A percentile compares a stretch with the other conserved stretches of the same genome.
Conservation (phyloP, 2,797 vertebrate species). For the Borostomias antarcticus region DNA sequence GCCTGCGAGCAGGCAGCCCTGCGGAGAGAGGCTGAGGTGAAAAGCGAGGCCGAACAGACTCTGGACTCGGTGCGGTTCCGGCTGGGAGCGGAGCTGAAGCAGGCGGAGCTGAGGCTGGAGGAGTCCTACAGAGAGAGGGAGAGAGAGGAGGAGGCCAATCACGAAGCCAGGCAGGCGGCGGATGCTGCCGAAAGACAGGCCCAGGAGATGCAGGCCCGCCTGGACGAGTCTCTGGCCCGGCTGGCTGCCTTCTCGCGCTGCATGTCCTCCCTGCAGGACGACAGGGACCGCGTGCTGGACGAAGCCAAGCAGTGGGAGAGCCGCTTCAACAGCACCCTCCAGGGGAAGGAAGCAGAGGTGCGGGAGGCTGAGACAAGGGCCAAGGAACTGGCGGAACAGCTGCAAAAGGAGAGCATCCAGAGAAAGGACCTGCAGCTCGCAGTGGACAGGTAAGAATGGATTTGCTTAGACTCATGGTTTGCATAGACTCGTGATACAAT, state of each 20-base stretch:
- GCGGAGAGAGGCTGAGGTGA: conserved; percentile 73
- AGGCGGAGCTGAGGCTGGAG: conserved; percentile 85
- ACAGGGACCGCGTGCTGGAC: conserved; percentile 91
- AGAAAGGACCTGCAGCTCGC: conserved; percentile 80
- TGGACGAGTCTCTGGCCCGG: conserved; percentile 88
- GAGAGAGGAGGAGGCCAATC: conserved; percentile 72
- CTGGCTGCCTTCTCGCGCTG: conserved; percentile 92
- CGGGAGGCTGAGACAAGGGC: conserved; percentile 79
- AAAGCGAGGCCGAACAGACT: conserved; percentile 81
- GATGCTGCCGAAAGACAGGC: conserved; percentile 76
- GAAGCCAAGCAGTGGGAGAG: conserved; percentile 92
- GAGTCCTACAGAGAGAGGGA: conserved; percentile 78
- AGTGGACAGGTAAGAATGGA: conserved; percentile 68
- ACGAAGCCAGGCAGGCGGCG: conserved; percentile 73
- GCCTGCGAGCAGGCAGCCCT: conserved; percentile 66
- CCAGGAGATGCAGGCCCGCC: conserved; percentile 79
- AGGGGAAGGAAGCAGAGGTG: conserved; percentile 89
- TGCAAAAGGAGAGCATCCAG: conserved; percentile 74
- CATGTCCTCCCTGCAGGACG: conserved; percentile 97
- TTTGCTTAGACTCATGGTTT: too few relatives aligned
- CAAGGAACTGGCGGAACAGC: conserved; percentile 77
- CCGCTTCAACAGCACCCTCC: conserved; percentile 86
- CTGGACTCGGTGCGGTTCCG: conserved; percentile 86
- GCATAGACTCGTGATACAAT: too few relatives aligned
- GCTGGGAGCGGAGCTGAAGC: conserved; percentile 84